A percentile compares a stretch with the other conserved stretches of the same genome.
Evolutionary conservation across 2,113 vertebrate species (phyloP).

Genomic region (Eptesicus fuscus): DNA sequence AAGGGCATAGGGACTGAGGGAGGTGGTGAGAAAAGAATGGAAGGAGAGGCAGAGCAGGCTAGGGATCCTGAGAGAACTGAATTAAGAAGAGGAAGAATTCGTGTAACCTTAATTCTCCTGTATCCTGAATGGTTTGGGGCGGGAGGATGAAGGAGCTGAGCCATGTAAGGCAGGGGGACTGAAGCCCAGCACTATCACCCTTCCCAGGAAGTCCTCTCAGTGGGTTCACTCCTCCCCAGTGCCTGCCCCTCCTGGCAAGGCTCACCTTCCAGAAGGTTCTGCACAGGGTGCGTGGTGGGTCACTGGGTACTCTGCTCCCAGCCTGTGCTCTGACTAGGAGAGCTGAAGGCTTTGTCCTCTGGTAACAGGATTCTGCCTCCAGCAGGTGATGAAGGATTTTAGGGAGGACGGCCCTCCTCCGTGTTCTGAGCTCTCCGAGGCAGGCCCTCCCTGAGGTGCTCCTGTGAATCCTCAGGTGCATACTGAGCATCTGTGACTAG

Average conservation of each 20-base stretch:
- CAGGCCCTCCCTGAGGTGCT: not conserved
- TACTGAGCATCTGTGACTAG: not conserved
- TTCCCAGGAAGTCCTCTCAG: not conserved
- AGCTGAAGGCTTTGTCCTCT: not conserved
- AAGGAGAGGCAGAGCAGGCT: not conserved
- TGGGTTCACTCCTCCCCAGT: not conserved
- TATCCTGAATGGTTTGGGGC: not conserved
- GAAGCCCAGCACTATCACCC: not conserved
- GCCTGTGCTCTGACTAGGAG: not conserved
- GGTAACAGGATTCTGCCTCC: not conserved
- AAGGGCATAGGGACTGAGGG: not conserved
- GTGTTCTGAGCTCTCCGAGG: not conserved
- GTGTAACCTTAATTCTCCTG: not conserved
- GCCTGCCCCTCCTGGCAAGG: not conserved
- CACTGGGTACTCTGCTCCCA: not conserved
- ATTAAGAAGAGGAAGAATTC: not conserved
- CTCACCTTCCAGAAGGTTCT: conserved; percentile 43
- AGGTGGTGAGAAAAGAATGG: not conserved
- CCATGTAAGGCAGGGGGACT: not conserved
- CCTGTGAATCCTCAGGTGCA: not conserved
- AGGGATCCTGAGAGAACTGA: not conserved
- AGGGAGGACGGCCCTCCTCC: not conserved
- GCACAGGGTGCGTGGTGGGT: not conserved
- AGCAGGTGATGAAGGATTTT: not conserved
- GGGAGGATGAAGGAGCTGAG: not conserved